Evolutionary conservation across 2,888 invertebrate species (phyloP).

Genomic region (Plutella xylostella): DNA sequence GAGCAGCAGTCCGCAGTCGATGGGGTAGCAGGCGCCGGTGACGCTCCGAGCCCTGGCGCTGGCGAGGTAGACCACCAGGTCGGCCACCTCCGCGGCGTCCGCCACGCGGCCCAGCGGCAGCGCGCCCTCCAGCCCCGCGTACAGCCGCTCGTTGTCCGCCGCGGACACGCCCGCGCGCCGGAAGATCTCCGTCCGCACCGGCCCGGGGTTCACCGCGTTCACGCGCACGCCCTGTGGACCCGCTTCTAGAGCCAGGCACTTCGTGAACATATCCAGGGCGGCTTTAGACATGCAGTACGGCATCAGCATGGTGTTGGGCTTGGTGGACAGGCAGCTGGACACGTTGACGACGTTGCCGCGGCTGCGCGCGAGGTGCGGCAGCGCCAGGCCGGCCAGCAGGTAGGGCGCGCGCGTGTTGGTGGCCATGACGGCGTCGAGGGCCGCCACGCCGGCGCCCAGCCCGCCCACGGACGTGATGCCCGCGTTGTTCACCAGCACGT

Average conservation of each 20-base stretch:
- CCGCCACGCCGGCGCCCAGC: conserved; percentile 25
- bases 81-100: conserved; percentile 36
- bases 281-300: conserved; percentile 53
- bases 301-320: conserved; percentile 31
- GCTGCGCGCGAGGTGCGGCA: conserved; percentile 34
- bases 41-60: conserved; percentile 42
- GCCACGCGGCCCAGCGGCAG: conserved; percentile 25
- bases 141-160: conserved; percentile 29
- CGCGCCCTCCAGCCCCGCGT: conserved; percentile 25
- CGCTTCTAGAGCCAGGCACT: conserved; percentile 41
- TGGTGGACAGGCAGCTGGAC: conserved; percentile 38
- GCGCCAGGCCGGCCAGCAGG: conserved; percentile 31
- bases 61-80: conserved; percentile 39
- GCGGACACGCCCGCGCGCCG: conserved; percentile 34
- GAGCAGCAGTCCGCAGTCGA: conserved; percentile 28
- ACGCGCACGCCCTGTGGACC: conserved; percentile 42
- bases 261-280: conserved; percentile 44
- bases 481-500: conserved; percentile 47
- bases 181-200: conserved; percentile 41
- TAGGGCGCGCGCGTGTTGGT: conserved; percentile 47
- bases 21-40: conserved; percentile 36
- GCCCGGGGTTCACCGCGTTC: conserved; percentile 48
- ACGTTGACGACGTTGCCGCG: conserved; percentile 47
- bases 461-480: conserved; percentile 31
- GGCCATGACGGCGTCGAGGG: conserved; percentile 36